These are phyloP conservation scores for Thinocorus orbignyianus DNA, from an alignment of 2,113 vertebrate species.

Conservation along the genomic window DNA sequence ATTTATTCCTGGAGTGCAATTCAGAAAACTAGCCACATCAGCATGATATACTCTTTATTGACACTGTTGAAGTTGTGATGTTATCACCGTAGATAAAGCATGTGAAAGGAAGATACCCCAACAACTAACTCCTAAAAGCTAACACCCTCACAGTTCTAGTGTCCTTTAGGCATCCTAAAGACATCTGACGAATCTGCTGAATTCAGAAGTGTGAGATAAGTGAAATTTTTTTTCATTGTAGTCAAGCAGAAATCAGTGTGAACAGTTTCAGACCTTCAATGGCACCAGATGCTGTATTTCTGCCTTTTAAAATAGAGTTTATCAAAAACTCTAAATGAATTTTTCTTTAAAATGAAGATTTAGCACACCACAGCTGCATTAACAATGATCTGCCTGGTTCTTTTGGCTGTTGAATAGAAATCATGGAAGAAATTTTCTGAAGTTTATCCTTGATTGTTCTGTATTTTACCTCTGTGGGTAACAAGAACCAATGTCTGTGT, in stretches of 20 bases:
- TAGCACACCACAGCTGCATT: neutral
- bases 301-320: neutral
- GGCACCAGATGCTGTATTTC: neutral
- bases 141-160: neutral
- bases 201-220: neutral
- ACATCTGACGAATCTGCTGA: neutral
- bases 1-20: neutral
- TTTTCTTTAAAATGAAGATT: neutral
- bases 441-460: neutral
- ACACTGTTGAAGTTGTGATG: neutral
- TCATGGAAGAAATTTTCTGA: neutral
- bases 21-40: neutral
- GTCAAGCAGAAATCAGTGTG: neutral
- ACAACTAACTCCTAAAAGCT: neutral
- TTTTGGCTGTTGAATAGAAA: neutral
- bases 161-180: neutral
- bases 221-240: neutral
- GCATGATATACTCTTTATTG: neutral
- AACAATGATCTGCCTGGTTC: neutral
- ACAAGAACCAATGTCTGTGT: neutral
- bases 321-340: neutral
- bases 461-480: neutral
- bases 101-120: neutral
- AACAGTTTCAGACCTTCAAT: neutral
- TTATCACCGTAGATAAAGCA: neutral